These are phyloP conservation scores for Embiotoca jacksoni DNA, from an alignment of 2,113 vertebrate genomes.

Conservation along the genomic window DNA sequence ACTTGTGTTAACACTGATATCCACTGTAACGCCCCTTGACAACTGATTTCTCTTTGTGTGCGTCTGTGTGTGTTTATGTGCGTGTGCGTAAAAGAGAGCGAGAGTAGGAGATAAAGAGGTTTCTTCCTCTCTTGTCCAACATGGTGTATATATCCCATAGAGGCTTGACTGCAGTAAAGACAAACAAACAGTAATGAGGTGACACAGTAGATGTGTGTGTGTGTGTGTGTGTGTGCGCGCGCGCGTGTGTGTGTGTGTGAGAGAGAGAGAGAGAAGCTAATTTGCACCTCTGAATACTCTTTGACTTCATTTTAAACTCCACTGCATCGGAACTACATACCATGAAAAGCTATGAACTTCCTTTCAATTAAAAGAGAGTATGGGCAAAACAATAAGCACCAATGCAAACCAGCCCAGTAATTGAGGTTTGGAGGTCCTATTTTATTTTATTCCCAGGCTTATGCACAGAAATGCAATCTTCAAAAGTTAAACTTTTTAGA, in stretches of 20 bases:
- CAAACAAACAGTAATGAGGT: constrained; percentile 74
- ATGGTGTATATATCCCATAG: constrained; percentile 38
- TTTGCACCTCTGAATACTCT: constrained; percentile 58
- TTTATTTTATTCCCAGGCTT: not conserved
- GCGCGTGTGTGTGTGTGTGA: constrained; percentile 14
- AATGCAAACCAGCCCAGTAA: constrained; percentile 19
- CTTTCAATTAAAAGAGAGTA: constrained; percentile 54
- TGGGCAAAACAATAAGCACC: constrained; percentile 26
- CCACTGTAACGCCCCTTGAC: constrained; percentile 64
- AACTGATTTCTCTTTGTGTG: constrained; percentile 56
- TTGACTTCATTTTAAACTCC: constrained; percentile 55
- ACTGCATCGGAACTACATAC: constrained; percentile 28
- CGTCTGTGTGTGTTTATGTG: constrained; percentile 10
- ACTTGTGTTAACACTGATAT: constrained; percentile 80
- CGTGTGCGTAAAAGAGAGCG: constrained; percentile 19
- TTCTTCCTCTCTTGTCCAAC: constrained; percentile 35
- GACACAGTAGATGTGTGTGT: constrained; percentile 21
- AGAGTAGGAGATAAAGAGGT: constrained; percentile 52
- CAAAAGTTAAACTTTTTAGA: not conserved
- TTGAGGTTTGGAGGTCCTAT: constrained; percentile 15
- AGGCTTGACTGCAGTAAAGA: constrained; percentile 60
- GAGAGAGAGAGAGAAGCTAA: constrained; percentile 27
- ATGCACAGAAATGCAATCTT: constrained; percentile 17
- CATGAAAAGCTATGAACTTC: constrained; percentile 24
- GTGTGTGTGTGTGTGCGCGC: constrained; percentile 3